Conservation (phyloP, 2,113 vertebrate species). For the Gila orcuttii region DNA sequence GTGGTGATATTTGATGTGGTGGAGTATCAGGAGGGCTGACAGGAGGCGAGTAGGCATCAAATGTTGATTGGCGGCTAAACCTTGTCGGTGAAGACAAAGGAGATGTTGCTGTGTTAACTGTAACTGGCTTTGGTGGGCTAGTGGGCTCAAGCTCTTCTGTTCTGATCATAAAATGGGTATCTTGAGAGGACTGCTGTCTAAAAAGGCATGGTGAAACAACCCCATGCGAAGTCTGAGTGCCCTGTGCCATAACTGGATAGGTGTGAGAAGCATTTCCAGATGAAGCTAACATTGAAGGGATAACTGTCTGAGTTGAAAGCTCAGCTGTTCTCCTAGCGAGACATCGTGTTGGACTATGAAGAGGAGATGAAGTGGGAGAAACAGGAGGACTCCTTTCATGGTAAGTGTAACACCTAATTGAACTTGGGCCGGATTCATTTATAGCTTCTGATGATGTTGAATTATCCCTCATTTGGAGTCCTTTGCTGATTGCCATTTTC, state of each 20-base stretch:
- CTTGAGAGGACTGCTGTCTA: constrained; percentile 89
- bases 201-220: constrained; percentile 78
- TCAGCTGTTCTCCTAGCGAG: constrained; percentile 84
- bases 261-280: constrained; percentile 62
- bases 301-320: constrained; percentile 90
- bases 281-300: constrained; percentile 70
- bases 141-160: constrained; percentile 81
- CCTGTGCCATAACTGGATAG: constrained; percentile 86
- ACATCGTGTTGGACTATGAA: constrained; percentile 83
- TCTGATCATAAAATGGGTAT: constrained; percentile 83
- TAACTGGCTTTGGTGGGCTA: constrained; percentile 82
- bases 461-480: constrained; percentile 73
- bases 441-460: constrained; percentile 72
- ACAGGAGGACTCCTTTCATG: constrained; percentile 88
- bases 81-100: constrained; percentile 86
- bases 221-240: constrained; percentile 86
- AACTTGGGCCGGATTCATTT: constrained; percentile 64
- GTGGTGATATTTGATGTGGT: constrained; percentile 75
- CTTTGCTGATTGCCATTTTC: constrained; percentile 69
- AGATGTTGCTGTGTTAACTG: constrained; percentile 84
- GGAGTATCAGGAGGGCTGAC: constrained; percentile 77
- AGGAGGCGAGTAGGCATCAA: constrained; percentile 84
- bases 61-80: constrained; percentile 78
- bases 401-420: constrained; percentile 81
- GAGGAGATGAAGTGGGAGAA: constrained; percentile 85